A percentile compares a stretch with the other conserved stretches of the same genome.
These are phyloP conservation scores for Eurois occulta DNA, from an alignment of 2,888 invertebrate species.

Conservation along the genomic window DNA sequence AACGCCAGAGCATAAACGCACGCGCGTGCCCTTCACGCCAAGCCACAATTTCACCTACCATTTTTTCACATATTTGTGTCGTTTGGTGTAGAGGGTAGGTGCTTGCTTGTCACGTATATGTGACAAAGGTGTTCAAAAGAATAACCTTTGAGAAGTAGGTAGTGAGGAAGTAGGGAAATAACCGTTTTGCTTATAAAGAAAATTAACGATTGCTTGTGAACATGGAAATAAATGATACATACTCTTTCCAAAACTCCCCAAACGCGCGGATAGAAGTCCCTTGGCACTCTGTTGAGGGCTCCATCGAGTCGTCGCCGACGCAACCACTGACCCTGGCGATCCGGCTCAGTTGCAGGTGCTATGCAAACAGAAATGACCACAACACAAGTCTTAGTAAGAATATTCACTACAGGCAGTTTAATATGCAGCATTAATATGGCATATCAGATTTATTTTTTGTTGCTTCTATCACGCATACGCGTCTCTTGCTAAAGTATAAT, in stretches of 20 bases:
- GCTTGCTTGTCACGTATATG: too few species aligned
- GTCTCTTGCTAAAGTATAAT: neutral
- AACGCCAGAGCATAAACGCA: too few species aligned
- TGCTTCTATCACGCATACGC: neutral
- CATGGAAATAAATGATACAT: conserved; percentile 58
- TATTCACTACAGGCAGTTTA: neutral
- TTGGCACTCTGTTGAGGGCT: conserved; percentile 98
- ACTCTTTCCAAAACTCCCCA: conserved; percentile 97
- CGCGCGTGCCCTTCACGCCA: too few species aligned
- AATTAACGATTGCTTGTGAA: too few species aligned
- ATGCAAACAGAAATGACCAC: conserved; percentile 42
- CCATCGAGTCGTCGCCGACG: conserved; percentile 98
- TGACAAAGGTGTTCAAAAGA: too few species aligned
- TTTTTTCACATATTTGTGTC: too few species aligned
- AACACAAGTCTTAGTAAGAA: neutral
- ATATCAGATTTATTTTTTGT: neutral
- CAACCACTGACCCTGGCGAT: conserved; percentile 99
- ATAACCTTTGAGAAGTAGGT: too few species aligned
- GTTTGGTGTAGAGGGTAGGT: too few species aligned
- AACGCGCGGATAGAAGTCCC: conserved; percentile 98
- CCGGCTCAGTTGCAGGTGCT: conserved; percentile 92
- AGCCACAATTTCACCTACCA: too few species aligned
- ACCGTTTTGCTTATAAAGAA: too few species aligned
- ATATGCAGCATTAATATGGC: neutral
- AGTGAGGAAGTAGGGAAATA: too few species aligned